Percentiles rank a stretch among this genome's conserved stretches.
Conservation (phyloP, 1,140 invertebrate genomes). For the Drosophila teissieri region DNA sequence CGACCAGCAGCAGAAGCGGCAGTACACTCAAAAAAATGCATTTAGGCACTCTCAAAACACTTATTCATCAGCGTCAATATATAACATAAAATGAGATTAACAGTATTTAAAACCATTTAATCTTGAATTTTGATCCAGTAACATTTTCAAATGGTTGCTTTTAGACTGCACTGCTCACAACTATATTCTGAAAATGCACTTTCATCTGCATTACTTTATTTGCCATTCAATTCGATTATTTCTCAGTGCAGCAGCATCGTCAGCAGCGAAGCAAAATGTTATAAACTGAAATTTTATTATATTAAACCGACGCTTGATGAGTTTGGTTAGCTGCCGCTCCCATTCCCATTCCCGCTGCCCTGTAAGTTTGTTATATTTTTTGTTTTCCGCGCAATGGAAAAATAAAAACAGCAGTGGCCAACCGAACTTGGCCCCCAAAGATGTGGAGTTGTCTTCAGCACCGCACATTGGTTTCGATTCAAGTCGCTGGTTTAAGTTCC, state of each 20-base stretch:
- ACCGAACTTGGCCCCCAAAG: slow-evolving; percentile 36
- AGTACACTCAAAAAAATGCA: slow-evolving; percentile 5
- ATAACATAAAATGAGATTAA: no score
- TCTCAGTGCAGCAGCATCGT: slow-evolving; percentile 22
- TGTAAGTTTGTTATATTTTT: slow-evolving; percentile 49
- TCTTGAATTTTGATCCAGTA: no score
- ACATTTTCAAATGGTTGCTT: no score
- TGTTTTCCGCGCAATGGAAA: slow-evolving; percentile 32
- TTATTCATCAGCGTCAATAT: neutral
- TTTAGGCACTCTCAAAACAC: no score
- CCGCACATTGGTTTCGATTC: slow-evolving; percentile 71
- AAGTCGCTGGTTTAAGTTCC: slow-evolving; percentile 22
- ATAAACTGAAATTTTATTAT: slow-evolving; percentile 79
- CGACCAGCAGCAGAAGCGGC: slow-evolving; percentile 4
- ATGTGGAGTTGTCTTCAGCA: slow-evolving; percentile 51
- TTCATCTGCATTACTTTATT: neutral
- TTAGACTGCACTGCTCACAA: no score
- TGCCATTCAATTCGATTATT: neutral
- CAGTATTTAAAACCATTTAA: no score
- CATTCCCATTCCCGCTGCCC: slow-evolving; percentile 40
- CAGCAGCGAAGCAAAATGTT: slow-evolving; percentile 58
- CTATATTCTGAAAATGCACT: neutral
- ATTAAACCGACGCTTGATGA: slow-evolving; percentile 79
- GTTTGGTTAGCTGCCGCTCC: slow-evolving; percentile 69
- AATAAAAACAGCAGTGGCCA: slow-evolving; percentile 6